phyloP scores from a whole-genome alignment of 2,113 vertebrate species.

The Neomonachus schauinslandi region DNA sequence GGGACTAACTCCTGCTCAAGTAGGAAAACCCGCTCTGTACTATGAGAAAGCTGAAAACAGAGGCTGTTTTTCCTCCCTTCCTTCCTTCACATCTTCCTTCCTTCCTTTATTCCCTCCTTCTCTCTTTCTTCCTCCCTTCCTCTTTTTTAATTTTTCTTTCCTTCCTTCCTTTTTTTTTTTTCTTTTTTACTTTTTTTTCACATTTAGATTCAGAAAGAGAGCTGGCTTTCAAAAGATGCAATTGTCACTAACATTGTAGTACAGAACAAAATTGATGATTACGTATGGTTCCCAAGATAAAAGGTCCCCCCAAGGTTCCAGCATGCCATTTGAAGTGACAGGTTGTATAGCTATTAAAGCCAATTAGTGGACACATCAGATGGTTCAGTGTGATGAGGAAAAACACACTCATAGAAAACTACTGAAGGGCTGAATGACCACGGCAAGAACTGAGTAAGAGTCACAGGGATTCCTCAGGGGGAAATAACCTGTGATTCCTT shows the following conservation, averaged over 20 bases:
- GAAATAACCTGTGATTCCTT: neutral
- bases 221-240: no score
- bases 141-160: neutral
- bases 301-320: neutral
- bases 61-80: neutral
- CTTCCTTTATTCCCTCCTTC: neutral
- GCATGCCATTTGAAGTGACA: neutral
- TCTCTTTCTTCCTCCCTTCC: neutral
- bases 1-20: neutral
- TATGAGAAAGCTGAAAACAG: neutral
- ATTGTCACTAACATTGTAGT: neutral
- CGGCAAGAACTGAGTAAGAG: neutral
- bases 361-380: neutral
- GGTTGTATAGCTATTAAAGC: neutral
- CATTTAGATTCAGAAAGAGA: neutral
- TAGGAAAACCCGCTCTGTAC: neutral
- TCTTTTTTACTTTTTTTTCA: neutral
- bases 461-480: neutral
- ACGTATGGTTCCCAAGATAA: neutral
- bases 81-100: neutral
- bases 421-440: neutral
- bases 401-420: neutral
- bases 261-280: neutral
- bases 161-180: neutral
- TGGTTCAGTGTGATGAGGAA: neutral